phyloP scores from a whole-genome alignment of 2,113 vertebrate species.

The Larimichthys crocea region DNA sequence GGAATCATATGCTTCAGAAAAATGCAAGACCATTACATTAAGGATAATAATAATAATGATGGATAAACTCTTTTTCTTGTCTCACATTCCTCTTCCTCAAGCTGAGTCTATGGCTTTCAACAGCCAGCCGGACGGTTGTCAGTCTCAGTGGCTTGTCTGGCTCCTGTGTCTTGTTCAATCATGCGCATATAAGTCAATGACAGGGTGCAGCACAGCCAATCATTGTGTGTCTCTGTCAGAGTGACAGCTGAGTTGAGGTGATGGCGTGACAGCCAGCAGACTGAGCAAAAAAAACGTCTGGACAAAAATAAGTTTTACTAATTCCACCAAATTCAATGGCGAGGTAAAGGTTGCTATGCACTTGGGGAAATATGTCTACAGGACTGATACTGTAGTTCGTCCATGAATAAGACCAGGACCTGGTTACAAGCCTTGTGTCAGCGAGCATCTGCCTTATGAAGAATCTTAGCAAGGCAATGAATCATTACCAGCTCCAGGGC shows the following conservation, averaged over 20 bases:
- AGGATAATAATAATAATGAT: too few species aligned
- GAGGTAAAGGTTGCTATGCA: not conserved
- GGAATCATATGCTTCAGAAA: not conserved
- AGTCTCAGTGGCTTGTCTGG: constrained; percentile 38
- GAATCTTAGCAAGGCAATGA: constrained; percentile 54
- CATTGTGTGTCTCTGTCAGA: constrained; percentile 45
- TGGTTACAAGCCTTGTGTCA: constrained; percentile 37
- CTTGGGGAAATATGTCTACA: constrained; percentile 15
- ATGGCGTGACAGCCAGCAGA: constrained; percentile 51
- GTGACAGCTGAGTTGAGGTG: constrained; percentile 54
- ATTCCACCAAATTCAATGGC: constrained; percentile 22
- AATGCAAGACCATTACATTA: not conserved
- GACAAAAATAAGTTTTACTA: constrained; percentile 3
- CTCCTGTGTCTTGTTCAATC: constrained; percentile 62
- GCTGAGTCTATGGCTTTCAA: constrained; percentile 33
- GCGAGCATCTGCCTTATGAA: constrained; percentile 44
- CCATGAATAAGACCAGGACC: constrained; percentile 22
- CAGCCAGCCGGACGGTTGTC: constrained; percentile 52
- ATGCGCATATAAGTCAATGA: constrained; percentile 53
- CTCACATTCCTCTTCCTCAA: not conserved
- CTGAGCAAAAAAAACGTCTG: constrained; percentile 19
- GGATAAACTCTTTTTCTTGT: not conserved
- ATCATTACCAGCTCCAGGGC: constrained; percentile 52
- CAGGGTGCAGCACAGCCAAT: constrained; percentile 54
- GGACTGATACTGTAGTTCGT: constrained; percentile 19